Conservation (phyloP, 2,888 invertebrate genomes). For the Himalopsyche anomala region DNA sequence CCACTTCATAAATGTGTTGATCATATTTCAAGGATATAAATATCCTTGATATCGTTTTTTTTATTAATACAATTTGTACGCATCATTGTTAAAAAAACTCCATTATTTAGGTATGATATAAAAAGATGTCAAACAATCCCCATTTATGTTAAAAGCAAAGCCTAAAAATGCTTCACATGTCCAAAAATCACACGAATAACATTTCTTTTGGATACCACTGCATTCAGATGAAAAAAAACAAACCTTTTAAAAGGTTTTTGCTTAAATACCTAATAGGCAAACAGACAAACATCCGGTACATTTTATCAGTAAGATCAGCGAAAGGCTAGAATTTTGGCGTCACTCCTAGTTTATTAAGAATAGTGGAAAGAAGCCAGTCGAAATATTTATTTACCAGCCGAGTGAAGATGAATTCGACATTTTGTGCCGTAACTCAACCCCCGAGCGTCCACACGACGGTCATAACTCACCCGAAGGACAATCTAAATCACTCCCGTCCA, state of each 20-base stretch:
- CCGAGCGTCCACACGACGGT: constrained; percentile 41
- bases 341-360: constrained; percentile 57
- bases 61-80: too few species aligned
- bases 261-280: constrained; percentile 10
- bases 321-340: constrained; percentile 60
- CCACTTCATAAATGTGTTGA: too few species aligned
- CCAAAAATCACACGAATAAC: not conserved
- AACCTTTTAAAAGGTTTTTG: not conserved
- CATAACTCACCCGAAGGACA: constrained; percentile 55
- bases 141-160: too few species aligned
- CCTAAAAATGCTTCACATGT: not conserved
- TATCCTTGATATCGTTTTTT: too few species aligned
- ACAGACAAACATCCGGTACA: constrained; percentile 35
- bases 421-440: constrained; percentile 60
- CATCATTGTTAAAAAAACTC: too few species aligned
- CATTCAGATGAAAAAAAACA: not conserved
- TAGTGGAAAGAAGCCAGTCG: constrained; percentile 50
- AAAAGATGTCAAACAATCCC: too few species aligned
- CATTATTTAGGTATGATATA: too few species aligned
- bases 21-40: too few species aligned
- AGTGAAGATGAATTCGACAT: constrained; percentile 62
- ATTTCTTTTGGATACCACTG: not conserved
- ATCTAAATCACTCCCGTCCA: constrained; percentile 59
- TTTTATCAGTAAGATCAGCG: constrained; percentile 53
- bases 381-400: constrained; percentile 62